Conservation (phyloP, 2,888 invertebrate genomes). For the Eugnorisma glareosa region DNA sequence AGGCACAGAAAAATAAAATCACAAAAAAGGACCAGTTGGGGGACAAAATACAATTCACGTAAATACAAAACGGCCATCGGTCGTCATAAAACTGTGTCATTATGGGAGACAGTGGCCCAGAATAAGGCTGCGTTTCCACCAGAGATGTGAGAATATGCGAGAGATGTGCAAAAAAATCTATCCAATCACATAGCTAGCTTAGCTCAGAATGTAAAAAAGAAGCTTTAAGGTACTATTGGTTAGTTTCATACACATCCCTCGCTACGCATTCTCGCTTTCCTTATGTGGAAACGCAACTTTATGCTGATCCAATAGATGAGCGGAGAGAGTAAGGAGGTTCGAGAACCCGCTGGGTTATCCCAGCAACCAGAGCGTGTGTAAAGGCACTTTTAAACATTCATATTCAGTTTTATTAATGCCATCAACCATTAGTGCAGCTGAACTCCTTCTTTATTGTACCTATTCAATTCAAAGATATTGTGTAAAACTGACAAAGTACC, state of each 20-base stretch:
- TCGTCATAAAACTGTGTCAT: not conserved
- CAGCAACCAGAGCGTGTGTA: not conserved
- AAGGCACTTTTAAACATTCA: not conserved
- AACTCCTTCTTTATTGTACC: conserved; percentile 9
- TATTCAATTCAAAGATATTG: conserved; percentile 26
- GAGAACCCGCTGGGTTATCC: not conserved
- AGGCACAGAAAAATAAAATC: not conserved
- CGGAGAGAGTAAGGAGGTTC: not conserved
- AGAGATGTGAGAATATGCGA: too few relatives aligned
- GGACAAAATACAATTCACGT: not conserved
- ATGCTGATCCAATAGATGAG: too few relatives aligned
- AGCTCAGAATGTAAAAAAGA: too few relatives aligned
- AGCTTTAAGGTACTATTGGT: too few relatives aligned
- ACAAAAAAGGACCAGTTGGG: not conserved
- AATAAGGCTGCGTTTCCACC: too few relatives aligned
- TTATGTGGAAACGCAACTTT: too few relatives aligned
- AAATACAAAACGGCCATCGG: not conserved
- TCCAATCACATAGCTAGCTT: too few relatives aligned
- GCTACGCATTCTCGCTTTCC: too few relatives aligned
- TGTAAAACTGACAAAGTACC: conserved; percentile 11
- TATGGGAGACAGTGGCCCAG: not conserved
- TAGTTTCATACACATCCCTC: too few relatives aligned
- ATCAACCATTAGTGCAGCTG: not conserved
- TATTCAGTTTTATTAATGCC: not conserved
- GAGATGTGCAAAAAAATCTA: too few relatives aligned